Conservation (phyloP, 2,113 vertebrate species). For the Opisthocomus hoazin region DNA sequence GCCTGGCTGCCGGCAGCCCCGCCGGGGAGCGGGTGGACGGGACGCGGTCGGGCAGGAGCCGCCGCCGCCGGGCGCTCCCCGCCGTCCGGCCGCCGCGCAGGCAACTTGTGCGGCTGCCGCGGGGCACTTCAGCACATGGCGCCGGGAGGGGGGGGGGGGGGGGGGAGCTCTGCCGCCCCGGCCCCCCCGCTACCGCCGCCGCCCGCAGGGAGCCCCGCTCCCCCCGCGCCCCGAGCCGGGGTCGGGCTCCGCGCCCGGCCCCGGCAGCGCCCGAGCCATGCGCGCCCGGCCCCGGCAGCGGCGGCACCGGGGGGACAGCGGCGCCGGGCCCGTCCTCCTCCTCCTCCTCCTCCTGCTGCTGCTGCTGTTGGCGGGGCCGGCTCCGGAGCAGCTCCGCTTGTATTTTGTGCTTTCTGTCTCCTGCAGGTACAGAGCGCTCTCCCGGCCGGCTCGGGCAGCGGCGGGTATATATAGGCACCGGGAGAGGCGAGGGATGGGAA, state of each 20-base stretch:
- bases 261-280: background rate
- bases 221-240: background rate
- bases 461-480: constrained; percentile 47
- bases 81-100: background rate
- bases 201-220: background rate
- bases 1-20: background rate
- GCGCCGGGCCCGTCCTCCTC: background rate
- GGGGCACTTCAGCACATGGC: constrained; percentile 19
- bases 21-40: background rate
- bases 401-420: background rate
- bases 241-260: background rate
- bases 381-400: background rate
- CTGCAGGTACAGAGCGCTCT: constrained; percentile 22
- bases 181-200: background rate
- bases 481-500: background rate
- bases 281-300: background rate
- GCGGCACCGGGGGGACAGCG: background rate
- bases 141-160: background rate
- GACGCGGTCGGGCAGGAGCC: background rate
- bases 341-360: background rate
- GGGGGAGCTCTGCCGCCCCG: background rate
- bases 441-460: background rate
- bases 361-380: background rate
- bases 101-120: background rate
- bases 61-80: background rate